Percentiles rank a stretch among this genome's conserved stretches.
Conservation (phyloP, 2,113 vertebrate genomes). For the Caranx ignobilis region DNA sequence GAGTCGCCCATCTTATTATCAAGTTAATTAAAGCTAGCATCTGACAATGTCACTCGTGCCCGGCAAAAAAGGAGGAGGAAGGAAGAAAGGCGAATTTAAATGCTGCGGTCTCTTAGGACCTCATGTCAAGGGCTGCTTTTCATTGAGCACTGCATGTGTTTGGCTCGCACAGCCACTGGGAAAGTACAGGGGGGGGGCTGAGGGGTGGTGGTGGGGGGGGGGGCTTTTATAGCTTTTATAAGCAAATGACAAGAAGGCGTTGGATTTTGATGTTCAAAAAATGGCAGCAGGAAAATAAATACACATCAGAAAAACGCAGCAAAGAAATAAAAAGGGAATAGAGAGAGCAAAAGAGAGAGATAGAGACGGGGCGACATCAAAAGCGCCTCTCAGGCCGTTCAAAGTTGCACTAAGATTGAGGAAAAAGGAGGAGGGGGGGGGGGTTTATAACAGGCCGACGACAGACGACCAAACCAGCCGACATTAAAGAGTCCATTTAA, state of each 20-base stretch:
- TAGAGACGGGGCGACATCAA: constrained; percentile 65
- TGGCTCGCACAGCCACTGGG: constrained; percentile 73
- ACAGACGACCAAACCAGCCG: constrained; percentile 54
- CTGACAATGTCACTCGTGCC: constrained; percentile 99
- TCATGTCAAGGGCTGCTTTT: constrained; percentile 99
- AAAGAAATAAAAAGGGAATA: constrained; percentile 60
- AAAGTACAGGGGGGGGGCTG: constrained; percentile 75
- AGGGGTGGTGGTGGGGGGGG: too few species aligned
- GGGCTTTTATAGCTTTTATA: constrained; percentile 49
- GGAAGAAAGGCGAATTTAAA: constrained; percentile 98
- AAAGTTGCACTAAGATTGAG: constrained; percentile 72
- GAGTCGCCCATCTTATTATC: constrained; percentile 98
- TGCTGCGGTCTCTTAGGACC: constrained; percentile 95
- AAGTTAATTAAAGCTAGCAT: constrained; percentile 99
- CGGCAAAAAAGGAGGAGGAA: constrained; percentile 65
- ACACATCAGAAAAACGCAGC: constrained; percentile 66
- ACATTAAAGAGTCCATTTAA: constrained; percentile 90
- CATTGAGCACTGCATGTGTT: constrained; percentile 85
- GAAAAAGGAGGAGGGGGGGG: background rate
- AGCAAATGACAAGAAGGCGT: constrained; percentile 72
- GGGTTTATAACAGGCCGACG: constrained; percentile 50
- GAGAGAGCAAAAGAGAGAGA: constrained; percentile 80
- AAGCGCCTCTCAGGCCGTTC: constrained; percentile 72
- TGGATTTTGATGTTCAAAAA: constrained; percentile 73
- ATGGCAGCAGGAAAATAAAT: constrained; percentile 68